Base-by-base conservation (phyloP, 2,888 invertebrate species). In the Chironomus riparius region DNA sequence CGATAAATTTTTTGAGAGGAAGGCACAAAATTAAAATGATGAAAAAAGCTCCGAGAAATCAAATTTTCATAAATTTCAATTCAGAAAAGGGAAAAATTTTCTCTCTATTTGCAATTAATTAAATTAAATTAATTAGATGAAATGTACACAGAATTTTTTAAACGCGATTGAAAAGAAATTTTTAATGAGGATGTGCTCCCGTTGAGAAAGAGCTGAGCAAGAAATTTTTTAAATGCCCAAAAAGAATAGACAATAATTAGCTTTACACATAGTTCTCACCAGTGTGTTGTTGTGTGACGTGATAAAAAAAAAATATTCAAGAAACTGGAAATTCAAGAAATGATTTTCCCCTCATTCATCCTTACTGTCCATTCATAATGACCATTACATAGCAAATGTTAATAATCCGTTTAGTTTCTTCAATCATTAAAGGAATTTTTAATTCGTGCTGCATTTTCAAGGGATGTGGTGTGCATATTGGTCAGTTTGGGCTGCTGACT, bases 81-180 rank as follows among this genome's bases (percentile, higher is more conserved):
- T 10, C 38, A 10, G 38, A 38, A 38, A 38, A 4, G 28, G 28
- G 28, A 28, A 28, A n/a, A 28, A 28, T 28, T 68, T 68, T 28
- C 47, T 68, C 68, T n/a, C 15, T 74, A 74, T 74, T 74, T 74
- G 74, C 68, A 68, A 74, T 74, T 74, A 74, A 74, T 74, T 74
- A 74, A 74, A 21, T 74, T 74, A 74, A 74, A 21, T 47, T 74
- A 74, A 74, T 74, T 74, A 48, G 22, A 22, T 24, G 61, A 61
- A 47, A 10, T 22, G 5, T 13, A 10, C 24, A 56, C n/a, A 68
- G 18, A 68, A 24, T 68, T 38, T 65, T 22, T 22, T 22, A 47
- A 6, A 2, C 7, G 47, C 70, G 38, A 38, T 2, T 56, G 15
- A 56, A 56, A 56, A 56, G 56, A 56, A 56, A 56, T 56, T 56